Percentiles rank a stretch among this genome's conserved stretches.
These are phyloP conservation scores for Lithophane semibrunnea DNA, from an alignment of 2,888 invertebrate species.

Conservation along the genomic window DNA sequence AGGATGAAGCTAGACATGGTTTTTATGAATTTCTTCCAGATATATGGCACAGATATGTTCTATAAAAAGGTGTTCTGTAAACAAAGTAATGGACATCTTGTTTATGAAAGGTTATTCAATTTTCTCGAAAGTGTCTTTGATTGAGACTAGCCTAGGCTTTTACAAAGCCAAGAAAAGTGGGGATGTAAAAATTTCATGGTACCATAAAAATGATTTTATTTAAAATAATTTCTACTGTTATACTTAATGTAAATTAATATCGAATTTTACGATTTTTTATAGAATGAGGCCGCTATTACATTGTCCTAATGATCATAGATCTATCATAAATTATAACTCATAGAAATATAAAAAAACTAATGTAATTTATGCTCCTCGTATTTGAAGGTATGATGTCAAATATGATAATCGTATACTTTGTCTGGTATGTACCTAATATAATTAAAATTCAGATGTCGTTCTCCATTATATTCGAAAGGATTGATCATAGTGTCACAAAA, in stretches of 20 bases:
- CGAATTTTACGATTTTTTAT: not conserved
- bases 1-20: not conserved
- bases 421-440: not conserved
- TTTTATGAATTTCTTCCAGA: not conserved
- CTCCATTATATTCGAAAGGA: not conserved
- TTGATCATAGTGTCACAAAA: not conserved
- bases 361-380: not conserved
- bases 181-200: not conserved
- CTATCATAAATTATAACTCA: not conserved
- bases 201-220: not conserved
- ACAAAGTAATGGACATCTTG: too few relatives aligned
- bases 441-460: not conserved
- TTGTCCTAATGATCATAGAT: not conserved
- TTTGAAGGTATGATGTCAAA: not conserved
- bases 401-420: not conserved
- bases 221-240: not conserved
- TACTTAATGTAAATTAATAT: not conserved
- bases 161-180: not conserved
- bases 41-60: not conserved
- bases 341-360: not conserved
- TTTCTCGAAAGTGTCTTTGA: not conserved
- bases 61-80: not conserved
- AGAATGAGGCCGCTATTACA: not conserved
- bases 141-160: not conserved
- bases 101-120: not conserved